Evolutionary conservation across 2,797 vertebrate species (phyloP).

Genomic region (Heteromormyrus szaboi): DNA sequence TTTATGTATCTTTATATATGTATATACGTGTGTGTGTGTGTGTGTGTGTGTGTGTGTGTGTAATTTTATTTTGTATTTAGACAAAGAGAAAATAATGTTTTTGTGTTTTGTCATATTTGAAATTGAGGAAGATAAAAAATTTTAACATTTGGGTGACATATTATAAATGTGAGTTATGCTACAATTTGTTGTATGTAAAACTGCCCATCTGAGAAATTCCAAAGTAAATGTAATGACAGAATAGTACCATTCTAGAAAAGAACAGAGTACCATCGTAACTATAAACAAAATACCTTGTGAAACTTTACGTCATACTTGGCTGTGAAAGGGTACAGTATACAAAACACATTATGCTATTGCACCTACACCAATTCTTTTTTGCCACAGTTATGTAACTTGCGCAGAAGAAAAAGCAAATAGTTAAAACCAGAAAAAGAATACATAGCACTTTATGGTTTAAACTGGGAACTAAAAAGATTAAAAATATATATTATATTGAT

Average conservation of each 20-base stretch:
- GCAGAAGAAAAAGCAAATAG: neutral
- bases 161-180: neutral
- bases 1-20: neutral
- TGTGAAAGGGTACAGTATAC: neutral
- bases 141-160: neutral
- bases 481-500: neutral
- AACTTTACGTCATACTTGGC: neutral
- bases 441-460: neutral
- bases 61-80: neutral
- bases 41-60: neutral
- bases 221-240: neutral
- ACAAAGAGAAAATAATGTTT: neutral
- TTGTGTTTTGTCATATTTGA: neutral
- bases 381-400: neutral
- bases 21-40: neutral
- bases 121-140: neutral
- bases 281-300: neutral
- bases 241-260: neutral
- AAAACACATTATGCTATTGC: neutral
- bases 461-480: neutral
- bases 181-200: neutral
- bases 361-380: neutral
- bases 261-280: neutral
- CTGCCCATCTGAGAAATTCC: neutral
- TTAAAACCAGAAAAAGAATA: neutral